Evolutionary conservation across 2,888 invertebrate genomes (phyloP).

Genomic region (Drosophila percnosoma): DNA sequence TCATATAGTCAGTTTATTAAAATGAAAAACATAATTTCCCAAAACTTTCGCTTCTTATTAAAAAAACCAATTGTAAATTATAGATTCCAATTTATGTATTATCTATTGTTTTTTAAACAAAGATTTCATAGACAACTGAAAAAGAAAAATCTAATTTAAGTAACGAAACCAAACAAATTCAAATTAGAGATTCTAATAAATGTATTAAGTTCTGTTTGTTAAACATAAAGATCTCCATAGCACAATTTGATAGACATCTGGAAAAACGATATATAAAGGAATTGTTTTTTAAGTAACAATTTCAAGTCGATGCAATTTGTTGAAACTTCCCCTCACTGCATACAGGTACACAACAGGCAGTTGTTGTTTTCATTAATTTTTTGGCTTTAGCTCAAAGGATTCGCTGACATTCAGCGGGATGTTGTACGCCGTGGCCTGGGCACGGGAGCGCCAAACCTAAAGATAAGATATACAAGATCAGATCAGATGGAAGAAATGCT

Average conservation of each 20-base stretch:
- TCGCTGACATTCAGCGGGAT: conserved; percentile 72
- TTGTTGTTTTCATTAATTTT: conserved; percentile 33
- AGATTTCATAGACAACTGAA: background rate
- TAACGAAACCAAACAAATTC: background rate
- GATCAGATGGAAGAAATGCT: background rate
- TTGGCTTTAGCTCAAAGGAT: conserved; percentile 75
- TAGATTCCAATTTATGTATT: background rate
- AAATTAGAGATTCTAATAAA: background rate
- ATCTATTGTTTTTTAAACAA: background rate
- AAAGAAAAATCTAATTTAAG: background rate
- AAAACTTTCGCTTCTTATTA: background rate
- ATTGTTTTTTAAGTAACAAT: conserved; percentile 8
- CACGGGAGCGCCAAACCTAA: conserved; percentile 82
- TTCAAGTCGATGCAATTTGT: background rate
- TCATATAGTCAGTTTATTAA: background rate
- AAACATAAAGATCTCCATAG: background rate
- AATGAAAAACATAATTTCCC: background rate
- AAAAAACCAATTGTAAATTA: background rate
- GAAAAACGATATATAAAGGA: background rate
- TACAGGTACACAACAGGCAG: conserved; percentile 34
- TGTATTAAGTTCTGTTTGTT: background rate
- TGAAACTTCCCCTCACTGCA: background rate
- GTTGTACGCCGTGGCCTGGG: conserved; percentile 70
- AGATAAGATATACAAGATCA: background rate
- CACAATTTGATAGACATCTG: background rate